phyloP scores from a whole-genome alignment of 2,888 invertebrate species.

The Stenotaenia linearis region DNA sequence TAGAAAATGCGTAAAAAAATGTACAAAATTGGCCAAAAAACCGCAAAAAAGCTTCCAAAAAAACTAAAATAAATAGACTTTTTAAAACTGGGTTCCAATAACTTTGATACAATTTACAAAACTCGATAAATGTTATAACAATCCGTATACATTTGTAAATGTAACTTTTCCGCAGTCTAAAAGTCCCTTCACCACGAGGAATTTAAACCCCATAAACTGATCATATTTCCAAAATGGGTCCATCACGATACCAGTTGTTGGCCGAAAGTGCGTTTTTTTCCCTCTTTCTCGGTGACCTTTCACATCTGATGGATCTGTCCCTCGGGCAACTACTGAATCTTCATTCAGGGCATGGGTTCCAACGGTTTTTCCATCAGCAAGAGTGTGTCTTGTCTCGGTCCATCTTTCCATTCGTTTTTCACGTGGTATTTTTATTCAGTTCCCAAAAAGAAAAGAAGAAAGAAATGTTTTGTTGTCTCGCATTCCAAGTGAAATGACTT shows the following conservation, averaged over 20 bases:
- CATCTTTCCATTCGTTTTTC: neutral
- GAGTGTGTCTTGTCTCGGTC: neutral
- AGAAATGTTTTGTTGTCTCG: constrained; percentile 3
- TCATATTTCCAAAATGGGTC: constrained; percentile 9
- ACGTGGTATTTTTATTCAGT: neutral
- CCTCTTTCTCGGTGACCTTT: neutral
- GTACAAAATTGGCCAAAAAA: too few species aligned
- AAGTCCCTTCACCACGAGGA: neutral
- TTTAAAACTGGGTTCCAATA: too few species aligned
- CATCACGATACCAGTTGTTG: constrained; percentile 5
- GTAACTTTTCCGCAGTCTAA: too few species aligned
- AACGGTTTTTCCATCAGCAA: neutral
- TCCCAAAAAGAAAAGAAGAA: neutral
- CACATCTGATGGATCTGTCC: constrained; percentile 5
- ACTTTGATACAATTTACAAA: too few species aligned
- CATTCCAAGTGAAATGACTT: constrained; percentile 5
- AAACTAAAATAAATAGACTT: too few species aligned
- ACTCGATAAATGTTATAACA: too few species aligned
- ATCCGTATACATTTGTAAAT: too few species aligned
- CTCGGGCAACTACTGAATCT: neutral
- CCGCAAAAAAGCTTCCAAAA: too few species aligned
- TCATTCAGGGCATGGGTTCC: constrained; percentile 1
- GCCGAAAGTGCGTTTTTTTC: neutral
- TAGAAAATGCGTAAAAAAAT: too few species aligned
- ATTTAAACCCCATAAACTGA: neutral